Conservation (phyloP, 2,888 invertebrate genomes). For the Seladonia tumulorum region DNA sequence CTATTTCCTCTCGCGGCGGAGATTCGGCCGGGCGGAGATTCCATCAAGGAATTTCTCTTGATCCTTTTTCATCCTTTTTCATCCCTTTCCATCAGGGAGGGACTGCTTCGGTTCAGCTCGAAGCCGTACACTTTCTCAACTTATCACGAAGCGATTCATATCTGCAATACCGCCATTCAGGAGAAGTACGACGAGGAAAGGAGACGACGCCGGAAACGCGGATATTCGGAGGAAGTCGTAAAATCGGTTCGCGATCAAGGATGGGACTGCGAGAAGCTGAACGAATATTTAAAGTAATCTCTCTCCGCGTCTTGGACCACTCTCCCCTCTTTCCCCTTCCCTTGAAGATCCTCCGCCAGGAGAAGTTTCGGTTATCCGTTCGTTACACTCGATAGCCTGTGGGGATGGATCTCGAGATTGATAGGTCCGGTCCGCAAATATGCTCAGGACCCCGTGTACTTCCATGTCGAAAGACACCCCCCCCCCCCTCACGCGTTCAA, state of each 20-base stretch:
- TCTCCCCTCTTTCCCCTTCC: not conserved
- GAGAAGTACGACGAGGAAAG: slow-evolving; percentile 87
- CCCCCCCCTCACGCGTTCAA: too few species aligned
- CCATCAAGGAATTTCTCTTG: slow-evolving; percentile 30
- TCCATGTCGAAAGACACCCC: not conserved
- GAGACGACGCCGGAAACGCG: slow-evolving; percentile 66
- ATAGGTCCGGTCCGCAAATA: slow-evolving; percentile 60
- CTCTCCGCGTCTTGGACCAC: slow-evolving; percentile 40
- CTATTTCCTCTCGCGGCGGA: slow-evolving; percentile 18
- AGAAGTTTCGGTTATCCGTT: slow-evolving; percentile 64
- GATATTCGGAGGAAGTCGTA: slow-evolving; percentile 53
- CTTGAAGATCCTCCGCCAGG: not conserved
- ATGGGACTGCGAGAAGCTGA: slow-evolving; percentile 82
- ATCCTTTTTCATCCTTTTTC: slow-evolving; percentile 30
- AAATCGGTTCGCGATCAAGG: slow-evolving; percentile 73
- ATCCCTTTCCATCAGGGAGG: slow-evolving; percentile 85
- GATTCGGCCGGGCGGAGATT: slow-evolving; percentile 23
- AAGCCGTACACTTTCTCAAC: slow-evolving; percentile 91
- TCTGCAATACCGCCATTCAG: slow-evolving; percentile 94
- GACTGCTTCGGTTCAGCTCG: slow-evolving; percentile 94
- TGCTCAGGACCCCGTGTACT: slow-evolving; percentile 18
- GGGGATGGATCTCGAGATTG: slow-evolving; percentile 55
- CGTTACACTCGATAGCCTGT: slow-evolving; percentile 44
- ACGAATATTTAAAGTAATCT: slow-evolving; percentile 82
- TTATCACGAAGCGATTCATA: slow-evolving; percentile 93